Percentiles rank a stretch among this genome's conserved stretches.
Evolutionary conservation across 2,797 vertebrate species (phyloP).

Genomic region (Bovichtus diacanthus): DNA sequence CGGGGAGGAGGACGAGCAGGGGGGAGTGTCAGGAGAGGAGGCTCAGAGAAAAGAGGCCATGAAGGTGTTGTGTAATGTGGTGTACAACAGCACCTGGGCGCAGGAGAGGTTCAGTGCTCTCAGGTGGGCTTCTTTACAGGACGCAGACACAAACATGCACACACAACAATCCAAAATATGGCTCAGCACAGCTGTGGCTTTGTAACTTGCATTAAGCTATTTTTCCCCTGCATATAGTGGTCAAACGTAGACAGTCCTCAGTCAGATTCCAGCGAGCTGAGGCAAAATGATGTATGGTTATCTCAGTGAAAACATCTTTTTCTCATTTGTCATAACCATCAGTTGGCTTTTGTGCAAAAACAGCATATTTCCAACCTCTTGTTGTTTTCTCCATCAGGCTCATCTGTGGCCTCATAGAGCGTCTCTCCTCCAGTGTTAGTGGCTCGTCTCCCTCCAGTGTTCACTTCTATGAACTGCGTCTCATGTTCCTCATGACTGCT

Average conservation of each 20-base stretch:
- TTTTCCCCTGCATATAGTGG: background rate
- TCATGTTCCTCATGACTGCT: slow-evolving; percentile 87
- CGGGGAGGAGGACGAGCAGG: slow-evolving; percentile 65
- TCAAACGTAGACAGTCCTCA: background rate
- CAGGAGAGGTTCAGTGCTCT: slow-evolving; percentile 85
- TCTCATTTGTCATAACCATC: background rate
- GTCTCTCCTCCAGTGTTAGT: slow-evolving; percentile 68
- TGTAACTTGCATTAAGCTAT: background rate
- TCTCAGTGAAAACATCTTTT: background rate
- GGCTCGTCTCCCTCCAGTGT: slow-evolving; percentile 75
- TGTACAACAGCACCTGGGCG: slow-evolving; percentile 88
- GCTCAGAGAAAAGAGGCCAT: slow-evolving; percentile 84
- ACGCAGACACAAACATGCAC: background rate
- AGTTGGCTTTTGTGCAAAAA: background rate
- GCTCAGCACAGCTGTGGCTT: background rate
- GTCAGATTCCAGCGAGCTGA: background rate
- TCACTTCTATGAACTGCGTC: slow-evolving; percentile 87
- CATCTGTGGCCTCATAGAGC: slow-evolving; percentile 77
- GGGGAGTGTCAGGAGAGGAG: slow-evolving; percentile 74
- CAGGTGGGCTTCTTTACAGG: slow-evolving; percentile 60
- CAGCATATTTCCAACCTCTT: background rate
- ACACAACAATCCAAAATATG: background rate
- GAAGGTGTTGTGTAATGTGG: slow-evolving; percentile 86
- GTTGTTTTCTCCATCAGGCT: slow-evolving; percentile 64
- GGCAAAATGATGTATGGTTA: background rate